Conservation (phyloP, 2,888 invertebrate genomes). For the Minunthozetes semirufus region DNA sequence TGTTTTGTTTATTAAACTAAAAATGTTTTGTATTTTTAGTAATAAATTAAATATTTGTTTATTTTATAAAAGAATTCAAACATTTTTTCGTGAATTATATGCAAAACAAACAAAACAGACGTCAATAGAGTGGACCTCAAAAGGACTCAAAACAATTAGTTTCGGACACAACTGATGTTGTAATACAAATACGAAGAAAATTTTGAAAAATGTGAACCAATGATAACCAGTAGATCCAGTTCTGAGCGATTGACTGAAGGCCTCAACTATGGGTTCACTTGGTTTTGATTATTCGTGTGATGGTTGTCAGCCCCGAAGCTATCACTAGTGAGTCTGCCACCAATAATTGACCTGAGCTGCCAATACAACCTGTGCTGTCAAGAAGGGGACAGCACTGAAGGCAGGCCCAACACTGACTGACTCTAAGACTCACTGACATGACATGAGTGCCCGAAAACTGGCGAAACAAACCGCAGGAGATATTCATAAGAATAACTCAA, state of each 20-base stretch:
- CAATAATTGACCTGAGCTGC: slow-evolving; percentile 25
- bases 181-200: background rate
- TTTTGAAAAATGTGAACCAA: background rate
- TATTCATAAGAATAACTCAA: background rate
- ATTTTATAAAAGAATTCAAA: background rate
- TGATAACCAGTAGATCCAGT: slow-evolving; percentile 26
- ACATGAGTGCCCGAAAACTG: background rate
- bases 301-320: slow-evolving; percentile 11
- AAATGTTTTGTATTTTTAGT: no score
- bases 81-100: slow-evolving; percentile 4
- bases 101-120: slow-evolving; percentile 7
- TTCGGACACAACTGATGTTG: background rate
- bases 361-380: background rate
- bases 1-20: no score
- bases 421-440: background rate
- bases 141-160: background rate
- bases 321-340: slow-evolving; percentile 8
- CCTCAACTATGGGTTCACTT: background rate
- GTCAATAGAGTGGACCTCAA: background rate
- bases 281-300: slow-evolving; percentile 7
- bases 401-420: background rate
- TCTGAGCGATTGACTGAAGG: background rate
- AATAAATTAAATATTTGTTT: no score
- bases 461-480: slow-evolving; percentile 8
- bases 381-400: background rate